Conservation (phyloP, 2,888 invertebrate species). For the Lasioglossum zephyrum region DNA sequence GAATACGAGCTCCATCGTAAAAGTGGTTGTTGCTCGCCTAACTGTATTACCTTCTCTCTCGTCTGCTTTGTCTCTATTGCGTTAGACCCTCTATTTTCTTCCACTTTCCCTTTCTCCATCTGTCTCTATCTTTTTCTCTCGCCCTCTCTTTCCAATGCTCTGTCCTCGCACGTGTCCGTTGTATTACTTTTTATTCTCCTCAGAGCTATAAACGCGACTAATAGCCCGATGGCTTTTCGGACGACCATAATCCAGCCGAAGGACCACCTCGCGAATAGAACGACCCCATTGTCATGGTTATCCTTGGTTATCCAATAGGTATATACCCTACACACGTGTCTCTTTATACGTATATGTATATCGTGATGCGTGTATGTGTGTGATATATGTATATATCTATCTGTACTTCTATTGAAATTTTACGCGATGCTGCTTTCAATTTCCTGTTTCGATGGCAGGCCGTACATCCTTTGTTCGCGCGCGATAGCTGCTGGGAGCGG, state of each 20-base stretch:
- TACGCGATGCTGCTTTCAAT: slow-evolving; percentile 43
- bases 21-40: slow-evolving; percentile 67
- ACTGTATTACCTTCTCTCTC: slow-evolving; percentile 53
- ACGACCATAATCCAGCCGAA: slow-evolving; percentile 12
- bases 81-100: not conserved
- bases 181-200: slow-evolving; percentile 63
- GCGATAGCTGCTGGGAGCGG: slow-evolving; percentile 6
- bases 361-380: not conserved
- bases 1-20: slow-evolving; percentile 66
- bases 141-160: not conserved
- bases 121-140: not conserved
- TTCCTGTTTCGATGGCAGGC: not conserved
- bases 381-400: too few species aligned
- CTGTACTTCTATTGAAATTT: slow-evolving; percentile 23
- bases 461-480: slow-evolving; percentile 4
- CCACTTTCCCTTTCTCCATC: not conserved
- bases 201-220: slow-evolving; percentile 62
- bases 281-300: slow-evolving; percentile 50
- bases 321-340: not conserved
- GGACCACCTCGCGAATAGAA: slow-evolving; percentile 38
- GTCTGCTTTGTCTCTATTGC: slow-evolving; percentile 15
- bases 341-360: too few species aligned
- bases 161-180: not conserved
- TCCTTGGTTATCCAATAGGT: slow-evolving; percentile 19
- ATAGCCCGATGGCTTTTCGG: slow-evolving; percentile 49